These are phyloP conservation scores for Falco concolor DNA, from an alignment of 2,797 vertebrate genomes.

Conservation along the genomic window DNA sequence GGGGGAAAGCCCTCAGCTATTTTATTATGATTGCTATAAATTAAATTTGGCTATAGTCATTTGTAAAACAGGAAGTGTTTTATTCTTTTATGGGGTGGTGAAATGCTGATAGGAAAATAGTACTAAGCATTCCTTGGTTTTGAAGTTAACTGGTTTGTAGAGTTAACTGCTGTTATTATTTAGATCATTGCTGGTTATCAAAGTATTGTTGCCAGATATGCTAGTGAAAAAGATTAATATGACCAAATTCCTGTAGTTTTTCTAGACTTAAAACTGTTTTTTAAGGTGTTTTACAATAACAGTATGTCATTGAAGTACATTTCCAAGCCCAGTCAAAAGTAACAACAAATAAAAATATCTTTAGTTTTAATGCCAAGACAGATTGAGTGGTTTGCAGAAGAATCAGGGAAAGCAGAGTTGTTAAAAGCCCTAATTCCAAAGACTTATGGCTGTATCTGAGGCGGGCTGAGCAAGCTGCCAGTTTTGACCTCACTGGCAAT, in stretches of 20 bases:
- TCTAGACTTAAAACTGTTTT: not conserved
- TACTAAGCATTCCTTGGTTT: not conserved
- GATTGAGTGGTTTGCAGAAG: constrained; percentile 20
- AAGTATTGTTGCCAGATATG: not conserved
- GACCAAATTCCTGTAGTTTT: not conserved
- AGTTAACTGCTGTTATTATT: not conserved
- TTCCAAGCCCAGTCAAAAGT: constrained; percentile 30
- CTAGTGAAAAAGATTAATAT: not conserved
- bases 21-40: not conserved
- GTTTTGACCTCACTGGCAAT: not conserved
- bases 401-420: not conserved
- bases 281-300: not conserved
- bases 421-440: not conserved
- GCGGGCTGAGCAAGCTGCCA: not conserved
- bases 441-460: not conserved
- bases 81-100: not conserved
- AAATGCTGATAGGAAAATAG: not conserved
- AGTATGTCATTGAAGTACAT: not conserved
- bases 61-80: not conserved
- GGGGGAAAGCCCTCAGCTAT: not conserved
- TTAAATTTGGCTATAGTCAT: not conserved
- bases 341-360: constrained; percentile 34
- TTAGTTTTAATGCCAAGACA: constrained; percentile 10
- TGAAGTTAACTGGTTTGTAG: not conserved
- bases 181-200: not conserved